Evolutionary conservation across 2,888 invertebrate genomes (phyloP).

Genomic region (Cylindroiulus punctatus): DNA sequence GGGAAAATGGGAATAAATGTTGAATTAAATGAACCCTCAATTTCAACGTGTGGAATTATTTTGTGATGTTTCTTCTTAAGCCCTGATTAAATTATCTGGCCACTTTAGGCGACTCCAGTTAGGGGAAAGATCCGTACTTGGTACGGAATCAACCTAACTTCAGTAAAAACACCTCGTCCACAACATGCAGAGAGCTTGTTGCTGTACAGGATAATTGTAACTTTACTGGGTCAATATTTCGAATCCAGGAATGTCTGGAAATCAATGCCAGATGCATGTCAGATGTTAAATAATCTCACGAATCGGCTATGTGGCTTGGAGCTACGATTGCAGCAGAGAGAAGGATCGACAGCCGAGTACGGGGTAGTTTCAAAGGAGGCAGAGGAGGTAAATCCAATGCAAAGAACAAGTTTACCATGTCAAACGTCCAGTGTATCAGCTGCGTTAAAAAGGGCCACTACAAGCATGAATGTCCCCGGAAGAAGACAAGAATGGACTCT

Average conservation of each 20-base stretch:
- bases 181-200: neutral
- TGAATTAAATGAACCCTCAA: too few species aligned
- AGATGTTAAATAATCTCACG: neutral
- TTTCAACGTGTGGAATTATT: too few species aligned
- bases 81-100: too few species aligned
- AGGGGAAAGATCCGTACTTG: neutral
- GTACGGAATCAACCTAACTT: too few species aligned
- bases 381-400: neutral
- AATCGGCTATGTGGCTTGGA: neutral
- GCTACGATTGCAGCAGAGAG: neutral
- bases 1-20: too few species aligned
- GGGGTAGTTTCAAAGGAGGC: neutral
- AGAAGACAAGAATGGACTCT: too few species aligned
- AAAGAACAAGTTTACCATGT: too few species aligned
- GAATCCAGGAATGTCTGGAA: neutral
- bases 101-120: too few species aligned
- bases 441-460: neutral
- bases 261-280: neutral
- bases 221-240: neutral
- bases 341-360: neutral
- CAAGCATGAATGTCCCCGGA: too few species aligned
- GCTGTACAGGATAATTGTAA: neutral
- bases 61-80: too few species aligned
- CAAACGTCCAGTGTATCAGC: neutral
- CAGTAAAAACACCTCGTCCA: too few species aligned